Conservation (phyloP, 2,113 vertebrate genomes). For the Corvus cornix region DNA sequence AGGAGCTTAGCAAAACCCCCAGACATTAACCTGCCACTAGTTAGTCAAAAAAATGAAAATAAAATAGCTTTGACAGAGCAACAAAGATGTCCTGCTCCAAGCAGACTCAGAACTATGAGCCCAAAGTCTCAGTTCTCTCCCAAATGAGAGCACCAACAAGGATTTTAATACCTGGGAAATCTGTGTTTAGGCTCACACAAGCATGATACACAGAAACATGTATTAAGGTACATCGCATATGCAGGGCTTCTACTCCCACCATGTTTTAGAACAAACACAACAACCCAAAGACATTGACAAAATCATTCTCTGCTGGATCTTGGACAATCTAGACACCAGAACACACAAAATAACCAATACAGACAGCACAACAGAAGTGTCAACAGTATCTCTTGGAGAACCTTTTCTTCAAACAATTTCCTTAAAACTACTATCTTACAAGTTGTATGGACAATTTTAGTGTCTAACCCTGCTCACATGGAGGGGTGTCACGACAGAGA, state of each 20-base stretch:
- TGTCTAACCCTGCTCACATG: background rate
- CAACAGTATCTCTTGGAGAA: background rate
- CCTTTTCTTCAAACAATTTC: background rate
- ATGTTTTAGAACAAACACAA: background rate
- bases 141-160: background rate
- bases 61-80: background rate
- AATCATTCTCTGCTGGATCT: background rate
- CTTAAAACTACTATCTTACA: background rate
- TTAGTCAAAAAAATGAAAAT: background rate
- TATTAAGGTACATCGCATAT: background rate
- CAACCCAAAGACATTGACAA: background rate
- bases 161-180: background rate
- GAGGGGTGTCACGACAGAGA: background rate
- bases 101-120: background rate
- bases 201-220: accelerated
- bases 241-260: background rate
- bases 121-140: background rate
- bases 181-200: background rate
- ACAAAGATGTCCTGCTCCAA: background rate
- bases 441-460: background rate
- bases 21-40: background rate
- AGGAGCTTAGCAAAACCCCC: background rate
- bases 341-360: background rate
- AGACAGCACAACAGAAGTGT: background rate
- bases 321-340: background rate